These are phyloP conservation scores for Phthorimaea operculella DNA, from an alignment of 1,140 invertebrate species.

Conservation along the genomic window DNA sequence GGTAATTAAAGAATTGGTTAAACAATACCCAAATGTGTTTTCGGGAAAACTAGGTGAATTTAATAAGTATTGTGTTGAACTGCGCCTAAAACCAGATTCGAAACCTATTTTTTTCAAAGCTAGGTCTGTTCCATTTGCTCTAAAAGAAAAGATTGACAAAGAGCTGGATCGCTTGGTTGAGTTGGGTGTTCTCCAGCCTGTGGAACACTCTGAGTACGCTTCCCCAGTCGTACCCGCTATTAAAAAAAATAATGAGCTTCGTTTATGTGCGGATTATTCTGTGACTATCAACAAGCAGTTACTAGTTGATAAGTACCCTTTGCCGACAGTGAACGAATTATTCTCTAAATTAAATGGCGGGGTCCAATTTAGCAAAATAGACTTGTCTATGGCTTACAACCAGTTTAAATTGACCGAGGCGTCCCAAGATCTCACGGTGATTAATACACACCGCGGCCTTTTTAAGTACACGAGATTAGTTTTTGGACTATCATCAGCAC, in stretches of 20 bases:
- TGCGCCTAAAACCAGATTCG: background rate
- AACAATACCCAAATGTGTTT: background rate
- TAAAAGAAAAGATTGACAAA: background rate
- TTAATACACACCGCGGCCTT: constrained; percentile 1
- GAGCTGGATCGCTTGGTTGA: background rate
- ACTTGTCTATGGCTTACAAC: background rate
- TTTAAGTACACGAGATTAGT: constrained; percentile 1
- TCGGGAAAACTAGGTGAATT: background rate
- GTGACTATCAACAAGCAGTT: background rate
- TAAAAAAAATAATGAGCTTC: background rate
- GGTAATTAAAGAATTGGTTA: background rate
- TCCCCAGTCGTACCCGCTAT: background rate
- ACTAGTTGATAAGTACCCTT: background rate
- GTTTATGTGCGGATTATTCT: constrained; percentile 2
- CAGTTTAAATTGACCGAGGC: background rate
- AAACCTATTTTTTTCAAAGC: background rate
- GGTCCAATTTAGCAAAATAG: background rate
- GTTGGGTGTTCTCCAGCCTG: background rate
- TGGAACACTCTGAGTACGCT: background rate
- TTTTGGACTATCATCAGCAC: background rate
- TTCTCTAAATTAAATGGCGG: constrained; percentile 1
- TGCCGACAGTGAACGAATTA: background rate
- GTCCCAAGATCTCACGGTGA: background rate
- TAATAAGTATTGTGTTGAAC: background rate
- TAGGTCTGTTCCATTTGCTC: background rate